Conservation (phyloP, 2,888 invertebrate genomes). For the Heliconius ethilla region DNA sequence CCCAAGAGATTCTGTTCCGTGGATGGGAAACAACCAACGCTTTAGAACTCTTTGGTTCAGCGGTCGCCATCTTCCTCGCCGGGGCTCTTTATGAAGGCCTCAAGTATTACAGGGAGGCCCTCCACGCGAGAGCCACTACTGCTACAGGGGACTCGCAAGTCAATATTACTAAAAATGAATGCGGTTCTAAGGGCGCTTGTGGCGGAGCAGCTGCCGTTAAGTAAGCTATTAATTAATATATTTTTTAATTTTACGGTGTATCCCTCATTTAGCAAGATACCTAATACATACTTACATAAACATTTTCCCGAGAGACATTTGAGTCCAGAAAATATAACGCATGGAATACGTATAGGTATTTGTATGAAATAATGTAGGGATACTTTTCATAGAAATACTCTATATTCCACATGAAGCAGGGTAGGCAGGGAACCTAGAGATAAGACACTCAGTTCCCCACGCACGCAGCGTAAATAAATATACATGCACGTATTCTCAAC, state of each 20-base stretch:
- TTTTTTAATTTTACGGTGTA: not conserved
- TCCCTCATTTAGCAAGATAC: not conserved
- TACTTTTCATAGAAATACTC: not conserved
- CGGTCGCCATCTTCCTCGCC: conserved; percentile 93
- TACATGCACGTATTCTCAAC: no score
- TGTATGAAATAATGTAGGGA: no score
- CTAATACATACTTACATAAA: no score
- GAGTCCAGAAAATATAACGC: no score
- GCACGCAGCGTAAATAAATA: no score
- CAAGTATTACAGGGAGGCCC: conserved; percentile 87
- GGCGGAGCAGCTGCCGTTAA: conserved; percentile 68
- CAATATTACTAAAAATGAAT: conserved; percentile 77
- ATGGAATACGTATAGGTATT: no score
- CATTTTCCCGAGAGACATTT: no score
- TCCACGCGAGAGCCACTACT: conserved; percentile 62
- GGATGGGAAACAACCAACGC: conserved; percentile 88
- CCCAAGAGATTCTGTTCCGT: conserved; percentile 89
- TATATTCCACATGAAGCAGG: no score
- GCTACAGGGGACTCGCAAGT: conserved; percentile 69
- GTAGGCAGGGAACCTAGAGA: no score
- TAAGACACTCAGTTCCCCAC: no score
- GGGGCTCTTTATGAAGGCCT: conserved; percentile 97
- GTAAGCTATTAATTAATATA: conserved; percentile 53
- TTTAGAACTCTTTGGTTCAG: conserved; percentile 91
- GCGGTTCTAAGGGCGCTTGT: conserved; percentile 67